Conservation (phyloP, 2,113 vertebrate species). For the Boulengerochromis microlepis region DNA sequence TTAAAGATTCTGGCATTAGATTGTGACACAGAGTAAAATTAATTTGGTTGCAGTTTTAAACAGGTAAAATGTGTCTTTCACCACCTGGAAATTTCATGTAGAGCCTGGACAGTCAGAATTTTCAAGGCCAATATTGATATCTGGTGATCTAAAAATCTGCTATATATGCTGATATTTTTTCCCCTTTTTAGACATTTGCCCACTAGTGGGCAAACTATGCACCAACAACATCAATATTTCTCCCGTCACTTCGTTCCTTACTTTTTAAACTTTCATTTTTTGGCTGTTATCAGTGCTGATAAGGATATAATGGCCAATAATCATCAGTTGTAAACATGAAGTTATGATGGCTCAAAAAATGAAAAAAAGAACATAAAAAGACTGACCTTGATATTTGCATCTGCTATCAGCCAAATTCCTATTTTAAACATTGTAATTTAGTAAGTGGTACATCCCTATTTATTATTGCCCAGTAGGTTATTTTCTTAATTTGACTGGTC, state of each 20-base stretch:
- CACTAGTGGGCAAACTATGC: neutral
- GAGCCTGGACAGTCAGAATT: neutral
- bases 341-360: neutral
- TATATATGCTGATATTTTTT: neutral
- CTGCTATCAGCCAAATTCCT: neutral
- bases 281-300: fast-evolving
- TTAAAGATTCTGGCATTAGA: neutral
- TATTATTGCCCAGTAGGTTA: neutral
- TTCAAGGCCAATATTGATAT: neutral
- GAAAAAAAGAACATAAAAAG: neutral
- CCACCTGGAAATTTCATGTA: neutral
- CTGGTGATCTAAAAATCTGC: neutral
- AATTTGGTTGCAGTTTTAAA: neutral
- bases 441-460: neutral
- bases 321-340: neutral
- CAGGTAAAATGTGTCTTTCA: neutral
- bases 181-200: neutral
- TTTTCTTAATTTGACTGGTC: neutral
- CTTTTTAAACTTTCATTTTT: neutral
- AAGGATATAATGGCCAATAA: neutral
- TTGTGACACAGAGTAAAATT: neutral
- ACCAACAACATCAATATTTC: neutral
- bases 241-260: fast-evolving
- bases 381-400: fast-evolving
- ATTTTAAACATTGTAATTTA: neutral